Evolutionary conservation across 2,888 invertebrate species (phyloP), one percentile per base, ranked within the genome.

Genomic region (Corbicula japonica): DNA sequence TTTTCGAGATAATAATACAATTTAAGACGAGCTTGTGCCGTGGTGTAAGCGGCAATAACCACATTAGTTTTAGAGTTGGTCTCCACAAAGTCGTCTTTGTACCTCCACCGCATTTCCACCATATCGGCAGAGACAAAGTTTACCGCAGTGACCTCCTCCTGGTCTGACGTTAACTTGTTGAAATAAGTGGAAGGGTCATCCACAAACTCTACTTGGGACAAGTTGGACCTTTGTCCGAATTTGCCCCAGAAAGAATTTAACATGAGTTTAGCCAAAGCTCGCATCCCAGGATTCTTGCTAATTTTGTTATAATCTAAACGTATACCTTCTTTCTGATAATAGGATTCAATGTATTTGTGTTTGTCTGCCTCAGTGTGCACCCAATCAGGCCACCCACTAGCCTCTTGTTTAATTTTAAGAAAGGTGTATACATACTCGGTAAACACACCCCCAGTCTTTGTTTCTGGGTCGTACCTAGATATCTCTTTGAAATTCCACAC

Each of bases 351-450:
- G 61, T 85, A 89, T n/a, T 62, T 48, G 18, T 71, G 50, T 56
- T 79, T 88, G 8, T 85, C 80, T 35, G 72, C 77, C 18, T 74
- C 79, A 5, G 65, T 80, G 3, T n/a, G 56, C 21, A 78, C 76
- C 35, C 82, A 66, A 0, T 28, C 35, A 10, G 91, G 90, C 81
- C 86, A 90, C 8, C 86, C 87, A 23, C 75, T 76, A 0, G 87
- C 76, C 78, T 89, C n/a, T n/a, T n/a, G n/a, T n/a, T n/a, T n/a
- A n/a, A n/a, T n/a, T n/a, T n/a, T n/a, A n/a, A n/a, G n/a, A n/a
- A n/a, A n/a, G n/a, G n/a, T n/a, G n/a, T n/a, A n/a, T n/a, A n/a
- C n/a, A n/a, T n/a, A n/a, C n/a, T n/a, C n/a, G n/a, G n/a, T n/a
- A n/a, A n/a, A n/a, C n/a, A n/a, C n/a, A n/a, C n/a, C n/a, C n/a